A percentile compares a stretch with the other conserved stretches of the same genome.
Conservation (phyloP, 2,797 vertebrate genomes). For the Esox lucius region DNA sequence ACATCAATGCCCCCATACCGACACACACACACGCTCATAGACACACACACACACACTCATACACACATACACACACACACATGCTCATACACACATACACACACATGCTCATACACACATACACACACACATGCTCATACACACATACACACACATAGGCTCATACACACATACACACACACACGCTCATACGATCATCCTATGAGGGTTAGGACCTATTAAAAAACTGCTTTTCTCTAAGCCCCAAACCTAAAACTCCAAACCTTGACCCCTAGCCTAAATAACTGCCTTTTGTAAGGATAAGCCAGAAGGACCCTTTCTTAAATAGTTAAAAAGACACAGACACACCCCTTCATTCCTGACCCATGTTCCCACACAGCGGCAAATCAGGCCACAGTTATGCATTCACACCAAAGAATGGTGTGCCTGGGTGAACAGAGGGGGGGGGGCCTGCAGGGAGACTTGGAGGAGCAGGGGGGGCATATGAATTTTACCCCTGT, state of each 20-base stretch:
- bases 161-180: neutral
- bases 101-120: too few species aligned
- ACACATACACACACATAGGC: neutral
- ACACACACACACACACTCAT: neutral
- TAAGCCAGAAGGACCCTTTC: too few species aligned
- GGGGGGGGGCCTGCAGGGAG: slow-evolving; percentile 78
- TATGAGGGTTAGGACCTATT: too few species aligned
- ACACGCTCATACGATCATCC: too few species aligned
- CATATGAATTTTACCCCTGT: neutral
- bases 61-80: neutral
- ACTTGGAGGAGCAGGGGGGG: slow-evolving; percentile 65
- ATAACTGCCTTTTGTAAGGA: too few species aligned
- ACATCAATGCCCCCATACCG: slow-evolving; percentile 36
- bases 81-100: neutral
- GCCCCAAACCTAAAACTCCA: too few species aligned
- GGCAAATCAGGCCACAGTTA: slow-evolving; percentile 64
- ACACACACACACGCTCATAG: too few species aligned
- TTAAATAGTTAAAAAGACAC: neutral
- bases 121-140: neutral
- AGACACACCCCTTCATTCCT: neutral
- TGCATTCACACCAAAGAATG: slow-evolving; percentile 71
- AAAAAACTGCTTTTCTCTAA: too few species aligned
- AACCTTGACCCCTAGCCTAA: too few species aligned
- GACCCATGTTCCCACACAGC: slow-evolving; percentile 60
- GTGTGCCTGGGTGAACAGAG: slow-evolving; percentile 63